Conservation (phyloP, 1,140 invertebrate genomes). For the Lamellibrachia luymesi region DNA sequence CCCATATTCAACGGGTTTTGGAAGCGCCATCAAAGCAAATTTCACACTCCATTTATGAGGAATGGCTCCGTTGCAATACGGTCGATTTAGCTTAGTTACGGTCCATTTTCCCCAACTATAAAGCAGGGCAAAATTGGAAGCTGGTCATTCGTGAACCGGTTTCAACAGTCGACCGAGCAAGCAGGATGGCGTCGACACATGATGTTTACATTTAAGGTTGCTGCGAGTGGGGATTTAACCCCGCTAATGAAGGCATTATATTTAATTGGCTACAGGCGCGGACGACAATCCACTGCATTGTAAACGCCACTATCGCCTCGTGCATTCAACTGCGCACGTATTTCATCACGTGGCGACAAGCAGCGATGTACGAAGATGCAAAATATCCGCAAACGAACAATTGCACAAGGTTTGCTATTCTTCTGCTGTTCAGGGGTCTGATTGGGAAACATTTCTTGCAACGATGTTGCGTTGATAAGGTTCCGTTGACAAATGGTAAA, state of each 20-base stretch:
- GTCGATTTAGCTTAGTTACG: neutral
- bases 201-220: neutral
- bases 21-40: neutral
- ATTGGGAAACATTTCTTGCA: neutral
- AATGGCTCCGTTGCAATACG: neutral
- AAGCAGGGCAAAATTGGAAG: neutral
- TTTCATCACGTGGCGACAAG: neutral
- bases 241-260: neutral
- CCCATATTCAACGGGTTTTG: neutral
- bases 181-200: neutral
- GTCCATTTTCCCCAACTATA: neutral
- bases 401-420: neutral
- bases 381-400: neutral
- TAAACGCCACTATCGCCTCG: neutral
- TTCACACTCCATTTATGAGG: neutral
- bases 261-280: neutral
- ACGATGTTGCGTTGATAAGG: neutral
- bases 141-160: neutral
- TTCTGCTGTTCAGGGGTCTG: neutral
- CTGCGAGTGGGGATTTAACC: neutral
- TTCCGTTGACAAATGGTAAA: neutral
- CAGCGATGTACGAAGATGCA: neutral
- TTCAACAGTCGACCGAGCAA: neutral
- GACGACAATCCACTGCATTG: neutral
- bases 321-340: neutral